Conservation (phyloP, 1,140 invertebrate genomes). For the Bombus superbus region DNA sequence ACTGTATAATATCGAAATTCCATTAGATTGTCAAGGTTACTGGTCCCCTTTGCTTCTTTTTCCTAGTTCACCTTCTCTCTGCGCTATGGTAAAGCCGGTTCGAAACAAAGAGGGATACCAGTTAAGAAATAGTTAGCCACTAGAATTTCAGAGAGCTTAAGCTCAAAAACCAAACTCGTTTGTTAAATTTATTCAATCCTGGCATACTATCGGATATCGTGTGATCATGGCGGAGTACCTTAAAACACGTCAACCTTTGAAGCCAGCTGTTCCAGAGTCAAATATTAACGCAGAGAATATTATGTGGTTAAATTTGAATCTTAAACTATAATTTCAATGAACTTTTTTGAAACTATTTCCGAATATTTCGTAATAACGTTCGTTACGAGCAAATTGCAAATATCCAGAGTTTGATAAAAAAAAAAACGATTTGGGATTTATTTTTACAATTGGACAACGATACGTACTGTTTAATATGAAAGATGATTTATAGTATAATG, state of each 20-base stretch:
- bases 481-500: no score
- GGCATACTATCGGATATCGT: background rate
- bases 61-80: background rate
- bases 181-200: background rate
- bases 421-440: no score
- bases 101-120: background rate
- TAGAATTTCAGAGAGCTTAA: constrained; percentile 1
- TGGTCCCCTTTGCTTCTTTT: background rate
- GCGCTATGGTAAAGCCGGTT: background rate
- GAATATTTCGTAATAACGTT: background rate
- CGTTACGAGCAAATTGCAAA: background rate
- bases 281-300: background rate
- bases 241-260: background rate
- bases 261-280: no score
- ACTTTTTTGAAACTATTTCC: background rate
- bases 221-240: background rate
- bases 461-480: no score
- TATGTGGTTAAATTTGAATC: background rate
- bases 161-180: background rate
- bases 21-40: constrained; percentile 15
- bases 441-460: no score
- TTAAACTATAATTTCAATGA: background rate
- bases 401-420: background rate
- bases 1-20: constrained; percentile 20
- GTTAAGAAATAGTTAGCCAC: background rate